Evolutionary conservation across 2,113 vertebrate species (phyloP).

Genomic region (Galemys pyrenaicus): DNA sequence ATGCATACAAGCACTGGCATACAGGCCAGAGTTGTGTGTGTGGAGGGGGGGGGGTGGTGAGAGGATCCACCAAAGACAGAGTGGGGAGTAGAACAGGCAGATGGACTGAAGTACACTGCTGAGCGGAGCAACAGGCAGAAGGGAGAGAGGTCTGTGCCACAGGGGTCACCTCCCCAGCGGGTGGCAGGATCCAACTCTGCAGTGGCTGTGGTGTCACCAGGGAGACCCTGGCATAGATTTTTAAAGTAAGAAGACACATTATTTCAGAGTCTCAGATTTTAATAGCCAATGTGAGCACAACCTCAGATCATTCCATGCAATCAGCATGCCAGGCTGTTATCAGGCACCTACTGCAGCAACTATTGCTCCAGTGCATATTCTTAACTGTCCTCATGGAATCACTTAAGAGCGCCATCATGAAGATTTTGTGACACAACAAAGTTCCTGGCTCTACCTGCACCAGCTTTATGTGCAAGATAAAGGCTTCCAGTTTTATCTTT

Average conservation of each 20-base stretch:
- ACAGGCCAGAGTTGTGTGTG: no score
- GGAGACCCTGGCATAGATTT: no score
- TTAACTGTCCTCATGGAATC: not conserved
- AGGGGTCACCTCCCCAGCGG: no score
- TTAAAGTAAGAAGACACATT: not conserved
- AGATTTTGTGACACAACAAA: not conserved
- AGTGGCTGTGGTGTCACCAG: no score
- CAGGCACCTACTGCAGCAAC: not conserved
- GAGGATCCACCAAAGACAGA: no score
- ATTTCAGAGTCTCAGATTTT: not conserved
- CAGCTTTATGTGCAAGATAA: slow-evolving; percentile 3
- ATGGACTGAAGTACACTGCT: no score
- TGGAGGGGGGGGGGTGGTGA: no score
- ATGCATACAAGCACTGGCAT: not conserved
- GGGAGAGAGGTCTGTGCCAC: no score
- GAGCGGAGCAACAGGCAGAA: no score
- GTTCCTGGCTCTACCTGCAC: not conserved
- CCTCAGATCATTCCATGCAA: not conserved
- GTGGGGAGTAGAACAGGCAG: no score
- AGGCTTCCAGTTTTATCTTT: not conserved
- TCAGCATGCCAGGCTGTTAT: not conserved
- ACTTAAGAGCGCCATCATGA: not conserved
- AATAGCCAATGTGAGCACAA: not conserved
- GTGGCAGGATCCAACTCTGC: no score
- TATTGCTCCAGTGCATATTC: not conserved